A percentile compares a stretch with the other conserved stretches of the same genome.
Evolutionary conservation across 1,140 invertebrate genomes (phyloP).

Genomic region (Conopomorpha cramerella): DNA sequence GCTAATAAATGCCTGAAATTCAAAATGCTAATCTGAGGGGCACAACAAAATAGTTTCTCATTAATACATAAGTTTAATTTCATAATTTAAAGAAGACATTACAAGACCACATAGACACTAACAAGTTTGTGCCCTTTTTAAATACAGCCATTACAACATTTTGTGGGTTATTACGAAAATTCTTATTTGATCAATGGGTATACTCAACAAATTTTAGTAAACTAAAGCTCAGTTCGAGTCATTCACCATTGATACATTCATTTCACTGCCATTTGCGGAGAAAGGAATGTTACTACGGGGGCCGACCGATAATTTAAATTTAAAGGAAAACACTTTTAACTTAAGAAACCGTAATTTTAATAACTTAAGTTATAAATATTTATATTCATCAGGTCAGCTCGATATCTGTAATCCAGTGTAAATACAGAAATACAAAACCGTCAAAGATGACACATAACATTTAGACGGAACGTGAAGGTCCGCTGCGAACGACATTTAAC

Average conservation of each 20-base stretch:
- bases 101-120: conserved; percentile 54
- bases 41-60: conserved; percentile 56
- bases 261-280: conserved; percentile 54
- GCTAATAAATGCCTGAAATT: conserved; percentile 60
- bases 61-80: conserved; percentile 33
- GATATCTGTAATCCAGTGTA: conserved; percentile 64
- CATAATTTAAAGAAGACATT: conserved; percentile 35
- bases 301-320: conserved; percentile 46
- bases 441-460: conserved; percentile 64
- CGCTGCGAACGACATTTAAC: conserved; percentile 61
- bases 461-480: conserved; percentile 61
- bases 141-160: conserved; percentile 52
- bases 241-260: no score
- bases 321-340: conserved; percentile 68
- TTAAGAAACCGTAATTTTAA: conserved; percentile 65
- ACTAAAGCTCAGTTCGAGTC: conserved; percentile 41
- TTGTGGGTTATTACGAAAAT: conserved; percentile 36
- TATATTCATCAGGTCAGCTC: conserved; percentile 65
- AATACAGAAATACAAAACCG: conserved; percentile 64
- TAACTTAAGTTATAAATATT: conserved; percentile 66
- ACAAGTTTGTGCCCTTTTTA: conserved; percentile 54
- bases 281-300: conserved; percentile 52
- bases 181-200: conserved; percentile 37
- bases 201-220: conserved; percentile 38
- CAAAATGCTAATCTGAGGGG: conserved; percentile 47